Conservation (phyloP, 2,888 invertebrate species). For the Temnothorax ravouxi region DNA sequence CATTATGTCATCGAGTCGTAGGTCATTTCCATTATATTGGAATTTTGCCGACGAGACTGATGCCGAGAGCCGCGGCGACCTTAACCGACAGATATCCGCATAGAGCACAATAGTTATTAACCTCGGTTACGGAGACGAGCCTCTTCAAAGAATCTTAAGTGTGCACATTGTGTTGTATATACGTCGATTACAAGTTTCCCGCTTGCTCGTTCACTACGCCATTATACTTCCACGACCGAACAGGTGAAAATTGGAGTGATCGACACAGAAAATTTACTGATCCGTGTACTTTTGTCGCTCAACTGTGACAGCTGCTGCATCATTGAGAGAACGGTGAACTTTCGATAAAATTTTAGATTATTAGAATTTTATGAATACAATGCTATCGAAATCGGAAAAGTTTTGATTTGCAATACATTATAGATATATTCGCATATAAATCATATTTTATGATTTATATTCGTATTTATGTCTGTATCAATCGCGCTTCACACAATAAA, state of each 20-base stretch:
- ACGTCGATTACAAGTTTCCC: slow-evolving; percentile 3
- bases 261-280: slow-evolving; percentile 26
- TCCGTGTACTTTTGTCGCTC: neutral
- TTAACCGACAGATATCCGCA: slow-evolving; percentile 71
- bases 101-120: slow-evolving; percentile 82
- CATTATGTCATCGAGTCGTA: slow-evolving; percentile 83
- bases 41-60: slow-evolving; percentile 80
- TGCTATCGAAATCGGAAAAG: neutral
- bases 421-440: slow-evolving; percentile 14
- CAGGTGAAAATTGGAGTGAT: slow-evolving; percentile 12
- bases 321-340: neutral
- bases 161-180: neutral
- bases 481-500: neutral
- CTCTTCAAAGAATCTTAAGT: slow-evolving; percentile 67
- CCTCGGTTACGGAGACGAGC: slow-evolving; percentile 75
- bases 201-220: neutral
- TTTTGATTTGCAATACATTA: neutral
- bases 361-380: neutral
- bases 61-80: slow-evolving; percentile 66
- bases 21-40: slow-evolving; percentile 85
- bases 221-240: neutral
- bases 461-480: neutral
- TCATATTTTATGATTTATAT: neutral
- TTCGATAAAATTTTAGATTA: neutral
- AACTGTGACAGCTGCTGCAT: neutral